Conservation (phyloP, 2,113 vertebrate genomes). For the Dipodomys stephensi region DNA sequence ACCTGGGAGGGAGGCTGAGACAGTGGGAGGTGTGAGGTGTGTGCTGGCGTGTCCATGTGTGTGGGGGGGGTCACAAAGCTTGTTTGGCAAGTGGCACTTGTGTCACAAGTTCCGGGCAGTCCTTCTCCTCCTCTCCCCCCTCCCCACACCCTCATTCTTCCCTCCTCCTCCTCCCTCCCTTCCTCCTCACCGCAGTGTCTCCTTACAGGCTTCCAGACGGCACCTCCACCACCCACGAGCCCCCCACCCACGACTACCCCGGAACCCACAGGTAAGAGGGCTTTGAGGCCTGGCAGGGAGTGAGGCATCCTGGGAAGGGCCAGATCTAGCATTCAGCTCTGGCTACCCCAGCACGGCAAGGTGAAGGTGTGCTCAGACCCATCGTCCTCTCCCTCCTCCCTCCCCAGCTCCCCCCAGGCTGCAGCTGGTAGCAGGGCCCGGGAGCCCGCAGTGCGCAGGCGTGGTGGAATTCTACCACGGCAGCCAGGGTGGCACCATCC, state of each 20-base stretch:
- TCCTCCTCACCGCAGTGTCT: background rate
- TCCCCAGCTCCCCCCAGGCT: constrained; percentile 71
- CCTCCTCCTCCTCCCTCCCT: background rate
- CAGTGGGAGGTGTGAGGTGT: rapidly evolving
- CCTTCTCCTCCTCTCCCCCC: too few relatives aligned
- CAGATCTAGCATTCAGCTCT: background rate
- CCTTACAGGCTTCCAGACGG: constrained; percentile 72
- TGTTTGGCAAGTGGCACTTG: background rate
- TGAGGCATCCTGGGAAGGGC: too few relatives aligned
- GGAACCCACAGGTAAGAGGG: constrained; percentile 75
- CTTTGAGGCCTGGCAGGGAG: background rate
- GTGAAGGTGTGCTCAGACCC: background rate
- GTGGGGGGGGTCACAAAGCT: background rate
- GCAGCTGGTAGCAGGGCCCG: constrained; percentile 44
- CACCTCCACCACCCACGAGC: background rate
- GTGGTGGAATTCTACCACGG: constrained; percentile 76
- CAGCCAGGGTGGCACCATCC: constrained; percentile 71
- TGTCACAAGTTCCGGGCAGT: background rate
- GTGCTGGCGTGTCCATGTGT: too few relatives aligned
- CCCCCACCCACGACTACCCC: background rate
- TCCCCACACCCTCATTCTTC: background rate
- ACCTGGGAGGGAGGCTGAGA: background rate
- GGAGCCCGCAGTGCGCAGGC: constrained; percentile 70
- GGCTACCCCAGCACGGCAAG: too few relatives aligned
- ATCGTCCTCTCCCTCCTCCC: rapidly evolving